Conservation (phyloP, 2,888 invertebrate species). For the Hypomecis atomaria region DNA sequence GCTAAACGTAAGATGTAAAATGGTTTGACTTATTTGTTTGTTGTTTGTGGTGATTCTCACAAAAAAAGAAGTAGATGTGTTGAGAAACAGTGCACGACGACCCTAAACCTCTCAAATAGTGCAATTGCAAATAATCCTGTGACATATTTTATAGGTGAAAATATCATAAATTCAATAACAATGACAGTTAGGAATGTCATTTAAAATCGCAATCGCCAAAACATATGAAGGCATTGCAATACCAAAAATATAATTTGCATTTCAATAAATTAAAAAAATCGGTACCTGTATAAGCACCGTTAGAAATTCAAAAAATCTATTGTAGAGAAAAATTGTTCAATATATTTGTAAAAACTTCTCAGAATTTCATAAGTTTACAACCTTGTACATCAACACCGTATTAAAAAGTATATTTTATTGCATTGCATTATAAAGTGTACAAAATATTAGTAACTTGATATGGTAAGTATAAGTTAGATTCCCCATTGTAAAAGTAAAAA, state of each 20-base stretch:
- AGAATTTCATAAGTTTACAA: too few relatives aligned
- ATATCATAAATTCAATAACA: constrained; percentile 34
- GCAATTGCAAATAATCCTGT: constrained; percentile 33
- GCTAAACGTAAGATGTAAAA: neutral
- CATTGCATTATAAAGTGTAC: constrained; percentile 5
- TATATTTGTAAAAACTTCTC: constrained; percentile 12
- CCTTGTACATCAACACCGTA: too few relatives aligned
- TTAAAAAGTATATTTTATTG: constrained; percentile 1
- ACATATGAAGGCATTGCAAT: constrained; percentile 78
- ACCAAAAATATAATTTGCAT: constrained; percentile 37
- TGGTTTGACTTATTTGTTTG: neutral
- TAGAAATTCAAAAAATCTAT: constrained; percentile 26
- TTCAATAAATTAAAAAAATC: constrained; percentile 41
- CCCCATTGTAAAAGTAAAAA: constrained; percentile 36
- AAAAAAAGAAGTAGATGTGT: neutral
- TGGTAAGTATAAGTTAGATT: neutral
- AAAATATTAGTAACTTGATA: constrained; percentile 18
- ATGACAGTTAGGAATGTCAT: constrained; percentile 52
- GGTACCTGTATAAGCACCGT: constrained; percentile 29
- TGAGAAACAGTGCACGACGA: constrained; percentile 15
- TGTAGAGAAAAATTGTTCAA: constrained; percentile 23
- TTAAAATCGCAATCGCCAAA: constrained; percentile 62
- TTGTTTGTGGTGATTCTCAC: neutral
- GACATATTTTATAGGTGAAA: constrained; percentile 74
- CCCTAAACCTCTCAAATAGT: constrained; percentile 28